These are phyloP conservation scores for Anneissia japonica DNA, from an alignment of 35 echinoderm and acorn worm genomes.

Conservation along the genomic window DNA sequence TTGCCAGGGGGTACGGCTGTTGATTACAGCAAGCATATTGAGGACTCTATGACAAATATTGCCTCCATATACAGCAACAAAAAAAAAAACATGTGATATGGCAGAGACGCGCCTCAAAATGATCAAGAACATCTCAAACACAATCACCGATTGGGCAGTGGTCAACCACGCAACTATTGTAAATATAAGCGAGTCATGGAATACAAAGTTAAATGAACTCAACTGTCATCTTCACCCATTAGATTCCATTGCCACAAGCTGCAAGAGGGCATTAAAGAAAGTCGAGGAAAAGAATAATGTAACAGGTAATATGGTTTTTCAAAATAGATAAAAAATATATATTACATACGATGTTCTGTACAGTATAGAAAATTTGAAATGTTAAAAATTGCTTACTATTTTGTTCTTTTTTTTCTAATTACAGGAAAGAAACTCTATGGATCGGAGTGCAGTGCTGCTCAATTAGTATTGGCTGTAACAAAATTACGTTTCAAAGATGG, in stretches of 20 bases:
- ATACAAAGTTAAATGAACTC: slow-evolving; percentile 6
- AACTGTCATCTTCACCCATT: slow-evolving; percentile 28
- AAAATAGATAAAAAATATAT: too few relatives aligned
- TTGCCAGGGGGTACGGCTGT: slow-evolving; percentile 34
- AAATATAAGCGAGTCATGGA: background rate
- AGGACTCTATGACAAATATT: background rate
- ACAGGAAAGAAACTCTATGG: too few relatives aligned
- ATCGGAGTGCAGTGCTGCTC: too few relatives aligned
- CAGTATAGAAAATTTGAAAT: too few relatives aligned
- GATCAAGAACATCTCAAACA: background rate
- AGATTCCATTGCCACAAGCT: slow-evolving; percentile 1
- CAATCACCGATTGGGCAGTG: background rate
- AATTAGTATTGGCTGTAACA: background rate
- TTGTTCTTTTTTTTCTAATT: too few relatives aligned
- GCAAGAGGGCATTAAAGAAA: background rate
- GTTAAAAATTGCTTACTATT: too few relatives aligned
- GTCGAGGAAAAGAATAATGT: background rate
- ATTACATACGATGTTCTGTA: too few relatives aligned
- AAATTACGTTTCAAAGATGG: background rate
- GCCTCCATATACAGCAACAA: background rate
- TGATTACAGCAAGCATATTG: slow-evolving; percentile 28
- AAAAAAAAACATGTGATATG: too few relatives aligned
- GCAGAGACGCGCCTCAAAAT: background rate
- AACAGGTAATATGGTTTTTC: too few relatives aligned
- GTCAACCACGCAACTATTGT: slow-evolving; percentile 21